A percentile compares a stretch with the other conserved stretches of the same genome.
These are phyloP conservation scores for Petroica traversi DNA, from an alignment of 2,113 vertebrate genomes.

Conservation along the genomic window DNA sequence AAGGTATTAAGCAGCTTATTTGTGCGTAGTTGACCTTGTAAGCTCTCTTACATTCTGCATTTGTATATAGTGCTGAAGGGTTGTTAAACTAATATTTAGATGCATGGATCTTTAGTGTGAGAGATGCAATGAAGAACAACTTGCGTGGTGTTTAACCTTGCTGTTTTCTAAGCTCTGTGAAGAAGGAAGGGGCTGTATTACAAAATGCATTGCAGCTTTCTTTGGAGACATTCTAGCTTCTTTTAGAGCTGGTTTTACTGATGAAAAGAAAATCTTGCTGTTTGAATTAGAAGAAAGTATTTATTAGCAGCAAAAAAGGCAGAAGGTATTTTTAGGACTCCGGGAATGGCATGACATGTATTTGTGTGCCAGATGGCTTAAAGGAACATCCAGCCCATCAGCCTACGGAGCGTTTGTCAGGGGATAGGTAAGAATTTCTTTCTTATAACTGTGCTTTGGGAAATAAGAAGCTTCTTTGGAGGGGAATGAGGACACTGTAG, in stretches of 20 bases:
- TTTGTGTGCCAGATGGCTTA: conserved; percentile 28
- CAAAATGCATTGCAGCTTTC: neutral
- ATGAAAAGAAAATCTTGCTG: neutral
- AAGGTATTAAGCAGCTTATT: conserved; percentile 33
- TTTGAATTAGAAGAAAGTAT: neutral
- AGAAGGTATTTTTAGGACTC: conserved; percentile 36
- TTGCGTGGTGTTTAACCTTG: neutral
- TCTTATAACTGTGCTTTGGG: neutral
- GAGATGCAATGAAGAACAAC: neutral
- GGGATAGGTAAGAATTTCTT: neutral
- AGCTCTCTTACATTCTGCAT: neutral
- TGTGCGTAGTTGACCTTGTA: conserved; percentile 31
- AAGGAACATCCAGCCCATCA: neutral
- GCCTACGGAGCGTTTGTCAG: fast-evolving
- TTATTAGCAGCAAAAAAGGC: conserved; percentile 5
- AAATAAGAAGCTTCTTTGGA: neutral
- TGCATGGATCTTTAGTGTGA: neutral
- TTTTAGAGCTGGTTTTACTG: neutral
- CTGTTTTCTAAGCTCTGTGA: neutral
- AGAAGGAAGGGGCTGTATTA: neutral
- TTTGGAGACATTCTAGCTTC: neutral
- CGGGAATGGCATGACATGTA: neutral
- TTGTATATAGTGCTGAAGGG: neutral
- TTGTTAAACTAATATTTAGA: neutral
- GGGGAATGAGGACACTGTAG: neutral